These are phyloP conservation scores for Crematogaster levior DNA, from an alignment of 2,888 invertebrate species.

Conservation along the genomic window DNA sequence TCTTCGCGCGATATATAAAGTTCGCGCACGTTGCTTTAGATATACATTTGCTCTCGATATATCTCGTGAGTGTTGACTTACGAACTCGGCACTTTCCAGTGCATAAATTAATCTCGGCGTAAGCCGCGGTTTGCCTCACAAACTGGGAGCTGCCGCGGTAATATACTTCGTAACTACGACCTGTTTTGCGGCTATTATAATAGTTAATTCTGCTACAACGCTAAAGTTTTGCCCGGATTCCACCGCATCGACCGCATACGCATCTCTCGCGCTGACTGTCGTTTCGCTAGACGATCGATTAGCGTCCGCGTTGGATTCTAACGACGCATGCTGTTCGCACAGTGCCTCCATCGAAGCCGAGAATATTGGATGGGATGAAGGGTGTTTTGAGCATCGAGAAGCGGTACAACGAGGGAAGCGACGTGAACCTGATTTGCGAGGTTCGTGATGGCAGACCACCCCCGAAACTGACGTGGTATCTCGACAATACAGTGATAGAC, in stretches of 20 bases:
- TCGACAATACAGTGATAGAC: constrained; percentile 94
- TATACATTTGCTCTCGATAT: constrained; percentile 39
- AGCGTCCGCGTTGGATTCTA: constrained; percentile 57
- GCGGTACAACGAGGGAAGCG: constrained; percentile 94
- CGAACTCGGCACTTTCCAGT: constrained; percentile 33
- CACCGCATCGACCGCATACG: constrained; percentile 30
- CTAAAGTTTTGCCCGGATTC: constrained; percentile 34
- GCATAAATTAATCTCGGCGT: constrained; percentile 48
- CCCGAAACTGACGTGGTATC: constrained; percentile 94
- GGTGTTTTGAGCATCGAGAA: constrained; percentile 92
- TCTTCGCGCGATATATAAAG: neutral
- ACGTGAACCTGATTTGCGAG: constrained; percentile 93
- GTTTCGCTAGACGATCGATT: constrained; percentile 65
- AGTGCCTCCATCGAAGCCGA: constrained; percentile 94
- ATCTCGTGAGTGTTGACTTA: constrained; percentile 30
- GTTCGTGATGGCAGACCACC: constrained; percentile 94
- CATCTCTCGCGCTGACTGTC: constrained; percentile 39
- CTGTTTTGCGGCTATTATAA: constrained; percentile 48
- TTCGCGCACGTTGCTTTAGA: neutral
- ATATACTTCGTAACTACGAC: constrained; percentile 47
- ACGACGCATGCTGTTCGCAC: constrained; percentile 77
- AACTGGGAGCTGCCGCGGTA: constrained; percentile 36
- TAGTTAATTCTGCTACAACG: constrained; percentile 49
- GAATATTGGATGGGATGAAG: constrained; percentile 91
- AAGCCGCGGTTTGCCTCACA: constrained; percentile 41